These are phyloP conservation scores for Drosophila prolongata DNA, from an alignment of 2,888 invertebrate genomes.

Conservation along the genomic window DNA sequence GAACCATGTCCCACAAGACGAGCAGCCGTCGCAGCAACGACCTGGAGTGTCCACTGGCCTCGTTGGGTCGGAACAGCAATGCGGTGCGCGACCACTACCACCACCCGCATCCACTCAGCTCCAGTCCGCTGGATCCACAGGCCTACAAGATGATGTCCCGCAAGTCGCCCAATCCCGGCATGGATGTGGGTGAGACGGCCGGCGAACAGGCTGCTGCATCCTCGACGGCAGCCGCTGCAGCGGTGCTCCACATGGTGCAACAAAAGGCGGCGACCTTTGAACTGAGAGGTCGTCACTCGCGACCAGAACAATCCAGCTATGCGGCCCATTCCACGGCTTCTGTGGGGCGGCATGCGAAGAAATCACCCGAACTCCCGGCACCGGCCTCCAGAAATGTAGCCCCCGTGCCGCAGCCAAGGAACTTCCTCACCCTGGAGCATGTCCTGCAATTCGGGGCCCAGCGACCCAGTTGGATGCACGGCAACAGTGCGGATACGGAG, in stretches of 20 bases:
- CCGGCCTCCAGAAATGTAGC: conserved; percentile 53
- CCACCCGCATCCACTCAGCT: conserved; percentile 84
- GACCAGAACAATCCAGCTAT: conserved; percentile 54
- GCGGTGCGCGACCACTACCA: conserved; percentile 82
- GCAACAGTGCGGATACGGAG: conserved; percentile 79
- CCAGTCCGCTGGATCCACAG: conserved; percentile 85
- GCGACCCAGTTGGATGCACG: conserved; percentile 67
- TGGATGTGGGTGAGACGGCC: conserved; percentile 57
- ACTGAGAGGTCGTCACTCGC: conserved; percentile 64
- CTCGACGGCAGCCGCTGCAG: conserved; percentile 50
- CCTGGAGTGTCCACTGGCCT: conserved; percentile 87
- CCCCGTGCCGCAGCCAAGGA: conserved; percentile 71
- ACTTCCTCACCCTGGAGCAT: conserved; percentile 82
- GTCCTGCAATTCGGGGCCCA: conserved; percentile 74
- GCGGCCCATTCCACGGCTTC: conserved; percentile 73
- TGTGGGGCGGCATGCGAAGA: conserved; percentile 71
- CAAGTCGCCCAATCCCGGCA: conserved; percentile 83
- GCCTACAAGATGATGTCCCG: conserved; percentile 85
- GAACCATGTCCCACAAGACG: conserved; percentile 83
- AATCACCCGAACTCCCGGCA: conserved; percentile 57
- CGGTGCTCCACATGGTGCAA: conserved; percentile 70
- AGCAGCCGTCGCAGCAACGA: conserved; percentile 72
- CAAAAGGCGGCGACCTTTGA: conserved; percentile 82
- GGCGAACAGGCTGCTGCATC: conserved; percentile 56
- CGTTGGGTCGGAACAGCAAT: conserved; percentile 85